A percentile compares a stretch with the other conserved stretches of the same genome.
Conservation (phyloP, 2,888 invertebrate genomes). For the Drosophila nigricruria region DNA sequence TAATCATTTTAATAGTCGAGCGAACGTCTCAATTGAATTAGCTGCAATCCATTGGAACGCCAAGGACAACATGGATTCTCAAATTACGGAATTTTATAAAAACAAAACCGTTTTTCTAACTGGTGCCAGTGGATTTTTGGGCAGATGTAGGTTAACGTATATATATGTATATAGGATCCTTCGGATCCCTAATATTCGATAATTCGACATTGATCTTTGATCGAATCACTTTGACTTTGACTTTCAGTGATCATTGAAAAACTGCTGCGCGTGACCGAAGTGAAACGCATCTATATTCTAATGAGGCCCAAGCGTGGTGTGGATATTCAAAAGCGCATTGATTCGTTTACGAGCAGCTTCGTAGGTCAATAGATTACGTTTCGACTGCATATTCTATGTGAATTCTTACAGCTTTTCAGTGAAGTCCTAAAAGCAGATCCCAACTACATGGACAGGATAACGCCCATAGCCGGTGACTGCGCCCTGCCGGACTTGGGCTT, state of each 20-base stretch:
- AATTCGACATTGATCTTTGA: neutral
- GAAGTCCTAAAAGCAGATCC: conserved; percentile 58
- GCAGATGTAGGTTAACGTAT: conserved; percentile 79
- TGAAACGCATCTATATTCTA: conserved; percentile 87
- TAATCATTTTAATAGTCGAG: neutral
- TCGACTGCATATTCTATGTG: neutral
- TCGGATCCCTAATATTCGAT: neutral
- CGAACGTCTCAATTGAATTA: neutral
- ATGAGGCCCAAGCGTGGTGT: conserved; percentile 88
- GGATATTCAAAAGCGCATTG: conserved; percentile 88
- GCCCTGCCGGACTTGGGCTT: conserved; percentile 83
- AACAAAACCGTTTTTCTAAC: conserved; percentile 88
- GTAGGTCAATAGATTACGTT: conserved; percentile 84
- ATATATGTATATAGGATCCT: neutral
- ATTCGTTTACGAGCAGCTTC: conserved; percentile 88
- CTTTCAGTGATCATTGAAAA: conserved; percentile 87
- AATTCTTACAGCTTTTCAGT: conserved; percentile 22
- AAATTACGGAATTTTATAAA: conserved; percentile 85
- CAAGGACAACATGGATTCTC: conserved; percentile 3
- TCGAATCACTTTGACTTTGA: neutral
- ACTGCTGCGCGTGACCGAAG: conserved; percentile 87
- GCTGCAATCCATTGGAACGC: neutral
- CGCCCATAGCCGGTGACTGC: conserved; percentile 85
- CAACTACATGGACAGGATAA: conserved; percentile 77
- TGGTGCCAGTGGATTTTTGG: conserved; percentile 87